These are phyloP conservation scores for Cuniculus paca DNA, from an alignment of 2,797 vertebrate species.

Conservation along the genomic window DNA sequence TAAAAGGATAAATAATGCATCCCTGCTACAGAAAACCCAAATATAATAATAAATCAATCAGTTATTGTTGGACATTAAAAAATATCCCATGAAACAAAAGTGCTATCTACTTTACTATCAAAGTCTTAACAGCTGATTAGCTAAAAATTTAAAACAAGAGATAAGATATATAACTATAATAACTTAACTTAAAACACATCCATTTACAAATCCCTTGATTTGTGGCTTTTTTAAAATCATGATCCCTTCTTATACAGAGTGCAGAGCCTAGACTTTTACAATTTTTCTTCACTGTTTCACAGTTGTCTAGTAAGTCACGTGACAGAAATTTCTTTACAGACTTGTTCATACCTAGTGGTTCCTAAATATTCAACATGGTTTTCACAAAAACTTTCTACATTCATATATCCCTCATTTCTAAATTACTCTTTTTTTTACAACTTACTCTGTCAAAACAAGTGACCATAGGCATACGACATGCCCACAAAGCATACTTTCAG, in stretches of 20 bases:
- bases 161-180: neutral
- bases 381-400: slow-evolving; percentile 12
- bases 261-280: neutral
- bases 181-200: neutral
- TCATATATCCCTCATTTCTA: slow-evolving; percentile 16
- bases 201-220: neutral
- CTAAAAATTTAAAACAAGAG: slow-evolving; percentile 47
- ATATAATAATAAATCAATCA: neutral
- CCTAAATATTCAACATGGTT: slow-evolving; percentile 29
- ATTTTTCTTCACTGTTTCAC: neutral
- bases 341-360: slow-evolving; percentile 1
- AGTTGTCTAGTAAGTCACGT: neutral
- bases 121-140: neutral
- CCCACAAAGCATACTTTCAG: neutral
- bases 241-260: neutral
- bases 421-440: neutral
- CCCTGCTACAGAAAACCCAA: slow-evolving; percentile 18
- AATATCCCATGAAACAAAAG: slow-evolving; percentile 31
- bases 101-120: neutral
- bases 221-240: neutral
- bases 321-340: neutral
- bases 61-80: slow-evolving; percentile 32
- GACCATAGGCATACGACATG: no score
- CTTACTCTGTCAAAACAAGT: neutral
- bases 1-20: neutral